Percentiles rank a stretch among this genome's conserved stretches.
These are phyloP conservation scores for Aplysina aerophoba DNA, from an alignment of 37 sponge, comb jelly and placozoan genomes.

Conservation along the genomic window DNA sequence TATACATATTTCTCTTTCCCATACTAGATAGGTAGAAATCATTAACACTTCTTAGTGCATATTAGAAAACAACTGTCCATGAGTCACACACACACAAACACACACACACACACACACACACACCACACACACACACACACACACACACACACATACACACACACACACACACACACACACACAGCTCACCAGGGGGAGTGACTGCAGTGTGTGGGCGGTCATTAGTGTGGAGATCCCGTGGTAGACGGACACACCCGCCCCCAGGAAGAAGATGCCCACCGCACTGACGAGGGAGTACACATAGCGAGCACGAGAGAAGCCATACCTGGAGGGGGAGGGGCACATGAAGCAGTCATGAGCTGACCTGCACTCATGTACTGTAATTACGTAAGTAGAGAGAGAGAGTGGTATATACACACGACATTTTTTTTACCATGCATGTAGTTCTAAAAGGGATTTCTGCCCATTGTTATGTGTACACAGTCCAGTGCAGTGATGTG, in stretches of 20 bases:
- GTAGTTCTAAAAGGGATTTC: too few species aligned
- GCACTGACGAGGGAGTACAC: slow-evolving; percentile 98
- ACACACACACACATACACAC: slow-evolving; percentile 21
- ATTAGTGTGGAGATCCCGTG: slow-evolving; percentile 87
- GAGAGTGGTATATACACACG: too few species aligned
- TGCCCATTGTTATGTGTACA: too few species aligned
- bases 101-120: slow-evolving; percentile 3
- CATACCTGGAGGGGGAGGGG: slow-evolving; percentile 64
- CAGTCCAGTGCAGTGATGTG: too few species aligned
- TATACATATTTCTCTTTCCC: too few species aligned
- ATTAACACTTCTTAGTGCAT: too few species aligned
- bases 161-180: slow-evolving; percentile 20
- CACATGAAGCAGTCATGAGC: not conserved
- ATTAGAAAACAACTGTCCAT: too few species aligned
- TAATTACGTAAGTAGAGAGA: too few species aligned
- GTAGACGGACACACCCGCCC: slow-evolving; percentile 90
- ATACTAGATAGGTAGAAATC: too few species aligned
- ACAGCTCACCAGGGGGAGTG: slow-evolving; percentile 75
- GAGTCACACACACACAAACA: not conserved
- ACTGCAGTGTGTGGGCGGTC: slow-evolving; percentile 79
- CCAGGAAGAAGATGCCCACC: slow-evolving; percentile 96
- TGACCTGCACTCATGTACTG: too few species aligned
- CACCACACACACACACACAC: slow-evolving; percentile 14
- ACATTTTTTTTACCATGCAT: too few species aligned
- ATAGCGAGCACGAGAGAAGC: slow-evolving; percentile 87